phyloP scores from a whole-genome alignment of 1,140 invertebrate species.

The Apolygus lucorum region DNA sequence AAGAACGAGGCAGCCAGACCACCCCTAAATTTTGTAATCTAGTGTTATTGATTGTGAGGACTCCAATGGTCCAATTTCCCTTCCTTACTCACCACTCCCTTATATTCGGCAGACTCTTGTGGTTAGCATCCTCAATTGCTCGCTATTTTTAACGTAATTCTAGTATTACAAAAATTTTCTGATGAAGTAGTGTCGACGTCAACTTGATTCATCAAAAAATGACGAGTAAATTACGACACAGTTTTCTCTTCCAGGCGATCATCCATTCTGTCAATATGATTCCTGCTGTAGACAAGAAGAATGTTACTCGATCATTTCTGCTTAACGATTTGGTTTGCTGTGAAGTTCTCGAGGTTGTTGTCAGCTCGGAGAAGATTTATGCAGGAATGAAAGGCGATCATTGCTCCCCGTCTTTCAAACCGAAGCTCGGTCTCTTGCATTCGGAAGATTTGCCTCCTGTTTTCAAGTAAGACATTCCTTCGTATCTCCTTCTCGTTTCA shows the following conservation, averaged over 20 bases:
- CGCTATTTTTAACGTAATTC: too few relatives aligned
- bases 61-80: too few relatives aligned
- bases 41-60: too few relatives aligned
- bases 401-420: constrained; percentile 33
- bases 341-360: constrained; percentile 76
- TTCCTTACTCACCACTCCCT: too few relatives aligned
- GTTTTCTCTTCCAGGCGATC: constrained; percentile 50
- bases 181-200: too few relatives aligned
- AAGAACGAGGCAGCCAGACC: too few relatives aligned
- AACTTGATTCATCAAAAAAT: too few relatives aligned
- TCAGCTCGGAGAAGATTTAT: constrained; percentile 77
- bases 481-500: background rate
- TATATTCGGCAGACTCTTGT: too few relatives aligned
- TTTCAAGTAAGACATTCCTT: constrained; percentile 64
- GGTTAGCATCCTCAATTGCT: too few relatives aligned
- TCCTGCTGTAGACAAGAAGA: constrained; percentile 70
- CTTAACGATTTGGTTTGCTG: constrained; percentile 77
- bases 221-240: too few relatives aligned
- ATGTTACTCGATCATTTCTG: constrained; percentile 63
- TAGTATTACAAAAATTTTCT: too few relatives aligned
- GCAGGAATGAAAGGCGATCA: constrained; percentile 72
- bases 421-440: constrained; percentile 66
- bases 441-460: constrained; percentile 73
- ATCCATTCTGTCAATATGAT: constrained; percentile 60
- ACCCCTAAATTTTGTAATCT: too few relatives aligned